These are phyloP conservation scores for Deilephila elpenor DNA, from an alignment of 2,888 invertebrate species.

Conservation along the genomic window DNA sequence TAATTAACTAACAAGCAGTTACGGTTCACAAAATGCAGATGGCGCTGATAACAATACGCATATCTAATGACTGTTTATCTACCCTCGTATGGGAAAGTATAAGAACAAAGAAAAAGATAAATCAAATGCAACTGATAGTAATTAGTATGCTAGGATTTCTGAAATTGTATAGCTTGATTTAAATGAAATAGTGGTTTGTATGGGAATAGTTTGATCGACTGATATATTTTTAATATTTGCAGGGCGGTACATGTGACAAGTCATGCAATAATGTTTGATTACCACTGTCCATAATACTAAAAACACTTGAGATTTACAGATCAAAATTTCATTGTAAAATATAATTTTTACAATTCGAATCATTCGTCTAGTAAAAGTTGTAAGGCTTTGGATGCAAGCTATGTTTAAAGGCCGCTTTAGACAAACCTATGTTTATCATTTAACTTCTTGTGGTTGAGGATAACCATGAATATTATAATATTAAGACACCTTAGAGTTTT, in stretches of 20 bases:
- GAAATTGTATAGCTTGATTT: background rate
- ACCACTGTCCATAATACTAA: background rate
- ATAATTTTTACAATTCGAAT: too few relatives aligned
- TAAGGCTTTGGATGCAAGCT: too few relatives aligned
- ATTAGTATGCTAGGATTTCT: background rate
- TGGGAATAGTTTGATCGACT: too few relatives aligned
- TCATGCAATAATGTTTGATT: background rate
- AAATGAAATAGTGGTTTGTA: too few relatives aligned
- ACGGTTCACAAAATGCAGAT: background rate
- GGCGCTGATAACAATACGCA: slow-evolving; percentile 7
- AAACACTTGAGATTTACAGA: too few relatives aligned
- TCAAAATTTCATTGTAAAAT: too few relatives aligned
- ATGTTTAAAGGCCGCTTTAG: too few relatives aligned
- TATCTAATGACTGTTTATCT: background rate
- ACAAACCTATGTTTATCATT: too few relatives aligned
- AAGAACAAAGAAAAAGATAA: slow-evolving; percentile 7
- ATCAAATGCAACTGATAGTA: slow-evolving; percentile 5
- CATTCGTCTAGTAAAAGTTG: too few relatives aligned
- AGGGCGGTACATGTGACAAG: background rate
- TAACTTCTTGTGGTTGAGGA: too few relatives aligned
- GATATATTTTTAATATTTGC: background rate
- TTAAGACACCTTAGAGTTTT: too few relatives aligned
- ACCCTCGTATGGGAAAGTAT: slow-evolving; percentile 16
- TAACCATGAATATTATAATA: too few relatives aligned
- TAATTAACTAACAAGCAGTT: slow-evolving; percentile 7